Conservation (phyloP, 1,140 invertebrate genomes). For the Pteromalus puparum region DNA sequence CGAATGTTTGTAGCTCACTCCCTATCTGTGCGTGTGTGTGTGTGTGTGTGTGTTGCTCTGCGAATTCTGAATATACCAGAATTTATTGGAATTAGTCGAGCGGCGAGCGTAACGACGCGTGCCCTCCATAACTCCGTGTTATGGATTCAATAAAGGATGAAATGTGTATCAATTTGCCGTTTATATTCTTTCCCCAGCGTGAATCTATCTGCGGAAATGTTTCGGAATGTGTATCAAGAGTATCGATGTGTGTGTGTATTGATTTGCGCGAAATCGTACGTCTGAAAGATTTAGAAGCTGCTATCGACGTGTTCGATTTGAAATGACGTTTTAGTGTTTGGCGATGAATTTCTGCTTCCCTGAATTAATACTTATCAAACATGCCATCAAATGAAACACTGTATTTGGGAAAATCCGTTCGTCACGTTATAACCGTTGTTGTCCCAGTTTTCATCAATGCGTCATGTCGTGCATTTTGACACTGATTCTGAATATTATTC, state of each 20-base stretch:
- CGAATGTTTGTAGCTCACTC: too few species aligned
- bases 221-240: too few species aligned
- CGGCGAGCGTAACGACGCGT: neutral
- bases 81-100: constrained; percentile 1
- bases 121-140: neutral
- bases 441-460: too few species aligned
- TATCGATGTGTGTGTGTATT: too few species aligned
- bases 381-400: too few species aligned
- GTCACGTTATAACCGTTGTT: too few species aligned
- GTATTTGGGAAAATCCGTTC: too few species aligned
- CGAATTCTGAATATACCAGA: neutral
- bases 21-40: too few species aligned
- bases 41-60: neutral
- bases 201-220: too few species aligned
- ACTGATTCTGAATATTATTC: too few species aligned
- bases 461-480: too few species aligned
- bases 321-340: neutral
- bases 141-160: neutral
- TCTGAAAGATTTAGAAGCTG: neutral
- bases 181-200: neutral
- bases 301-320: neutral
- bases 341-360: neutral
- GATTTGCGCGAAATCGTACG: neutral
- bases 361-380: neutral
- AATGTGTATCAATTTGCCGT: neutral